Evolutionary conservation across 2,888 invertebrate species (phyloP).

Genomic region (Chloromyia formosa): DNA sequence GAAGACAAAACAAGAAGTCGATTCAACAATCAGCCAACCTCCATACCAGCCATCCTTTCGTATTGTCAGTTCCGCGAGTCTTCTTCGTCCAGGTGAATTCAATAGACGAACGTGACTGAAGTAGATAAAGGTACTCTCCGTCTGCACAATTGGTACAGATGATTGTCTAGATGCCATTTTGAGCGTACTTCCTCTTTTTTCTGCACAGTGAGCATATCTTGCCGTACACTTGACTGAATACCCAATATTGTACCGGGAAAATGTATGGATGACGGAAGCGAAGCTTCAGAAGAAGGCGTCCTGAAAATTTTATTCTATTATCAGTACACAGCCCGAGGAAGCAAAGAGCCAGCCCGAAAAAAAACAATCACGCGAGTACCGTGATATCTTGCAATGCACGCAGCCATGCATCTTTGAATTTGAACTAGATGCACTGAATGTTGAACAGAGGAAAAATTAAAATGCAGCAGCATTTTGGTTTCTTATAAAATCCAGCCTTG

Average conservation of each 20-base stretch:
- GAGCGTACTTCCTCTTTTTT: constrained; percentile 22
- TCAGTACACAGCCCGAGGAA: not conserved
- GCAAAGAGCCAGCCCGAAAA: not conserved
- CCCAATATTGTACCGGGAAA: constrained; percentile 6
- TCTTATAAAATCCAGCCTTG: not conserved
- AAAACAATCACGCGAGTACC: not conserved
- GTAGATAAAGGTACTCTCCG: constrained; percentile 40
- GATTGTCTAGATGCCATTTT: not conserved
- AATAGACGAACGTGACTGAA: constrained; percentile 49
- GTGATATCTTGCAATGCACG: not conserved
- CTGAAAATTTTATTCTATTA: constrained; percentile 26
- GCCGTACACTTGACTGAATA: constrained; percentile 25
- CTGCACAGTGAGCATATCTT: not conserved
- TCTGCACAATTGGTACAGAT: constrained; percentile 2
- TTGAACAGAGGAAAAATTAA: not conserved
- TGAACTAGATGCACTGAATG: not conserved
- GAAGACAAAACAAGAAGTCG: constrained; percentile 14
- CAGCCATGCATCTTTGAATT: not conserved
- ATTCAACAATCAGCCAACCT: not conserved
- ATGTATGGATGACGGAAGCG: constrained; percentile 23
- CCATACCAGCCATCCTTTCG: constrained; percentile 1
- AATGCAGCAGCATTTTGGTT: constrained; percentile 5
- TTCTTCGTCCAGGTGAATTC: constrained; percentile 43
- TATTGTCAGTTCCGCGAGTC: constrained; percentile 23
- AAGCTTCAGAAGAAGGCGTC: constrained; percentile 25